These are phyloP conservation scores for Agelaius tricolor DNA, from an alignment of 2,113 vertebrate genomes.

Conservation along the genomic window DNA sequence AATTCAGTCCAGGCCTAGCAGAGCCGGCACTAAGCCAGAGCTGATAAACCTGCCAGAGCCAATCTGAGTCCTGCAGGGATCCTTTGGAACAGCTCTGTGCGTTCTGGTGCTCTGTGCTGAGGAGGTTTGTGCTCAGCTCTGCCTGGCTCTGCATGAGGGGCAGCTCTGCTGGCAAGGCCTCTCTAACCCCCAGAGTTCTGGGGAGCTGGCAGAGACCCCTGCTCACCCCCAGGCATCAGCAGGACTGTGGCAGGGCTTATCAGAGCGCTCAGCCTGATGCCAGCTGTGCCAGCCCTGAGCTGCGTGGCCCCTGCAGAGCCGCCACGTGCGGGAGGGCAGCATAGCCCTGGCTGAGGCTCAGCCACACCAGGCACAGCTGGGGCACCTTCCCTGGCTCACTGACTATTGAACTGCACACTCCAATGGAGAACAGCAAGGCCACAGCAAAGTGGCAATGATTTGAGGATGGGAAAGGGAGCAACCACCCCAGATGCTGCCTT, in stretches of 20 bases:
- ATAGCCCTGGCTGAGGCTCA: fast-evolving
- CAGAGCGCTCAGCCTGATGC: not conserved
- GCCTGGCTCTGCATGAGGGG: fast-evolving
- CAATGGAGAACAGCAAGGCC: not conserved
- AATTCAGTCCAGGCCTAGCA: constrained; percentile 65
- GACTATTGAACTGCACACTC: not conserved
- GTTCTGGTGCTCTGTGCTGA: not conserved
- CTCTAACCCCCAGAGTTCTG: not conserved
- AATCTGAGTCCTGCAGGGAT: constrained; percentile 51
- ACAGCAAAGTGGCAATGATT: not conserved
- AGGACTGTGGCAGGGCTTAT: not conserved
- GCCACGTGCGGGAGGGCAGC: fast-evolving
- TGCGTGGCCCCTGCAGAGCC: not conserved
- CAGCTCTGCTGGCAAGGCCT: not conserved
- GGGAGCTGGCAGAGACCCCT: not conserved
- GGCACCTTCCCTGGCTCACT: not conserved
- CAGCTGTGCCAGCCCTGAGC: not conserved
- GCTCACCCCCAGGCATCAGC: not conserved
- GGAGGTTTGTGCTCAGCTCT: not conserved
- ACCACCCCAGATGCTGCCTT: not conserved
- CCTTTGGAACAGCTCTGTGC: not conserved
- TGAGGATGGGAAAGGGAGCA: not conserved
- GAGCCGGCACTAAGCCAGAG: constrained; percentile 61
- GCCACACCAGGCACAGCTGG: not conserved
- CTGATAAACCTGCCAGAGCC: constrained; percentile 66